Base-by-base conservation (phyloP, 2,888 invertebrate genomes). In the Tetragonula carbonaria region DNA sequence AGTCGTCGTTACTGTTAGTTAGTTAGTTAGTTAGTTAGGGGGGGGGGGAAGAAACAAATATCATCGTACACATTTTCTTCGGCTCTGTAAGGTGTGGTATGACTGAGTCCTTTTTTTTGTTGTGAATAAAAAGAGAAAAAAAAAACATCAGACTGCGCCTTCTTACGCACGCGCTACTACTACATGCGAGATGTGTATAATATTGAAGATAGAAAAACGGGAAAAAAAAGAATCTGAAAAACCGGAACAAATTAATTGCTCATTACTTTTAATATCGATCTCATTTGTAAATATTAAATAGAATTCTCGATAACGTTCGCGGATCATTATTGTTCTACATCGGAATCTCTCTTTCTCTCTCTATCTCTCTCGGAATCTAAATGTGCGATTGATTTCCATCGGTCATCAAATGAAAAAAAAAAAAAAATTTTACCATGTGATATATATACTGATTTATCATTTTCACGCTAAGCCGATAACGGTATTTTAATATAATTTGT, bases 221-320 rank as follows among this genome's bases (percentile, higher is more conserved):
- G 1, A 28, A 57, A 53, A 68, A 62, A 72, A 74, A 71, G 71
- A 65, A 63, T 57, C 59, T 76, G 62, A 71, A 67, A 86, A 84
- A 78, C 80, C 66, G 79, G 80, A 90, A 84, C 85, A 89, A 88
- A 80, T 84, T 87, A 79, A 91, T 91, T 91, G 91, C 91, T 93
- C 91, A 92, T 92, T 92, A 92, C 83, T 87, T 91, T 91, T 90
- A 92, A 92, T 86, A 87, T 92, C 91, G 92, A 92, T 92, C 92
- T 92, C 92, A 92, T 91, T 91, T 90, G 90, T 91, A 90, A 90
- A 92, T 92, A 92, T 88, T 88, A 80, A 90, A 85, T 86, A 87
- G 86, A 85, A 79, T 85, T 85, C 38, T 38, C 86, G 78, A 67
- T 76, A 80, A 76, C 85, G 75, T 88, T 28, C 81, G 74, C 77